phyloP scores from a whole-genome alignment of 2,888 invertebrate genomes.

The Sturmia bella region DNA sequence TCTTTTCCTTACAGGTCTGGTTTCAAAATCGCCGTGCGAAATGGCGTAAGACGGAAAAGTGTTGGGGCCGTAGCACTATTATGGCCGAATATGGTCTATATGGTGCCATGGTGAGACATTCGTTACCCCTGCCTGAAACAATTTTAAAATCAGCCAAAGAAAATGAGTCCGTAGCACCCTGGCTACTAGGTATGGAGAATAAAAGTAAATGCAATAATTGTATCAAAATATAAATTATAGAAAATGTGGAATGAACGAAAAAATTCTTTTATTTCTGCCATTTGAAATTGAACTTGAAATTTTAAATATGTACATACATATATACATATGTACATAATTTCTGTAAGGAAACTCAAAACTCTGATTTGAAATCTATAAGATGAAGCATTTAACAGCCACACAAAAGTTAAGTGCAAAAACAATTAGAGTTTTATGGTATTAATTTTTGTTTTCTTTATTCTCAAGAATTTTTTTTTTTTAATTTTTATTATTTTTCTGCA shows the following conservation, averaged over 20 bases:
- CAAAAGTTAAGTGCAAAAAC: no score
- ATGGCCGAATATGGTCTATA: conserved; percentile 99
- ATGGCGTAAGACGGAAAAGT: conserved; percentile 99
- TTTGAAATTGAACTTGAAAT: no score
- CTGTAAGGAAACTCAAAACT: no score
- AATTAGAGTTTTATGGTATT: no score
- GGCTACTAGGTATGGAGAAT: conserved; percentile 94
- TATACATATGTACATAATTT: no score
- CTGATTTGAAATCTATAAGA: no score
- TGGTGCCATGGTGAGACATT: conserved; percentile 99
- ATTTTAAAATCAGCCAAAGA: conserved; percentile 99
- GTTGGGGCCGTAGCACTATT: conserved; percentile 99
- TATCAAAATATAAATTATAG: conserved; percentile 30
- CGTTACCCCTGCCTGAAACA: conserved; percentile 98
- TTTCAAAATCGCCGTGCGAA: conserved; percentile 96
- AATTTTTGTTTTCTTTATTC: no score
- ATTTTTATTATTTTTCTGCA: no score
- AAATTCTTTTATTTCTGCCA: no score
- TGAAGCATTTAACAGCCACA: no score
- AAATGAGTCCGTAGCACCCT: conserved; percentile 98
- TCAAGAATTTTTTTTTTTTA: no score
- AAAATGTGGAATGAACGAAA: neutral
- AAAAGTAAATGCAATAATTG: conserved; percentile 82
- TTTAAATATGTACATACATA: no score
- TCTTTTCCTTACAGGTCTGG: conserved; percentile 92